Evolutionary conservation across 2,113 vertebrate species (phyloP).

Genomic region (Ascaphus truei): DNA sequence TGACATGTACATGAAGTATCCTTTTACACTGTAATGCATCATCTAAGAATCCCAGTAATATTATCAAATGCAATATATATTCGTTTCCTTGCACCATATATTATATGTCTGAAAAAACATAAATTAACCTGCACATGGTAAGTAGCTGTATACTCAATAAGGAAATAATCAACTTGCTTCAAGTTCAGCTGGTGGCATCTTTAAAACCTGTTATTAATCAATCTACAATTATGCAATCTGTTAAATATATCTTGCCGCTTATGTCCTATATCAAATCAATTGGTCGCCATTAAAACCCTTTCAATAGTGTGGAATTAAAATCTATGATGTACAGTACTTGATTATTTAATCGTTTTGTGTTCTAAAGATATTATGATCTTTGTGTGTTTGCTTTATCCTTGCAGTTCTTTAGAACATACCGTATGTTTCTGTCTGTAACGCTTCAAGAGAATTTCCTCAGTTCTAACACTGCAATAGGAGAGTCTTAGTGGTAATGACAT

Average conservation of each 20-base stretch:
- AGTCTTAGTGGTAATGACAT: too few species aligned
- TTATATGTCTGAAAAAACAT: background rate
- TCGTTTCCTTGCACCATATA: constrained; percentile 8
- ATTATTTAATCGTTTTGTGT: constrained; percentile 1
- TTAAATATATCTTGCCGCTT: constrained; percentile 65
- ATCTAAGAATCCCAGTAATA: background rate
- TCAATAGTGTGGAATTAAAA: background rate
- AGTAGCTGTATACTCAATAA: background rate
- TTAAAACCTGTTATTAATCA: constrained; percentile 60
- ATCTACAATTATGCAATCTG: constrained; percentile 69
- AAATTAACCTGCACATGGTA: constrained; percentile 4
- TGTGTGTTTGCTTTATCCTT: background rate
- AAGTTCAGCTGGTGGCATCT: constrained; percentile 56
- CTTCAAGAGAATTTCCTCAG: too few species aligned
- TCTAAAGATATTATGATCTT: background rate
- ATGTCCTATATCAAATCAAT: constrained; percentile 54
- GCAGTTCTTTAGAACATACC: too few species aligned
- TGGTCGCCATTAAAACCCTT: constrained; percentile 32
- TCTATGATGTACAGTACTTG: constrained; percentile 5
- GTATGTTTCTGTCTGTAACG: too few species aligned
- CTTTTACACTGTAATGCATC: too few species aligned
- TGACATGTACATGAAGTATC: background rate
- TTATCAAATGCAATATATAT: background rate
- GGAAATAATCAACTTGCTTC: constrained; percentile 48
- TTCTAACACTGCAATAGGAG: too few species aligned